Percentiles rank a stretch among this genome's conserved stretches.
These are phyloP conservation scores for Dallia pectoralis DNA, from an alignment of 2,797 vertebrate genomes.

Conservation along the genomic window DNA sequence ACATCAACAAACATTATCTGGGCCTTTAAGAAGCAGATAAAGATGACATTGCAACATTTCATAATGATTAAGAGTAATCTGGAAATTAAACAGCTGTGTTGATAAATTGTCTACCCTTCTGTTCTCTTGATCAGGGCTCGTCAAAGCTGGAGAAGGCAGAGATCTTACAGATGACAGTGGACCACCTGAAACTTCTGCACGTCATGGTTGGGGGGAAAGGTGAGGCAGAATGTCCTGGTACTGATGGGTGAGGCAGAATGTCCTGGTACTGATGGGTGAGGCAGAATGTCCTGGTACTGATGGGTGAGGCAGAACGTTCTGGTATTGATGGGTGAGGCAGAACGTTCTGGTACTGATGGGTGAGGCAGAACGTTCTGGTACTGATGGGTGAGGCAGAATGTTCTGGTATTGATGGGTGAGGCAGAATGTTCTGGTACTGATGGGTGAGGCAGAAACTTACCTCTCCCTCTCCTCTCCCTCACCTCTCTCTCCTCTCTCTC, in stretches of 20 bases:
- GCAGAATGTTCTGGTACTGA: background rate
- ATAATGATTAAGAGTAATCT: too few species aligned
- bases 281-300: background rate
- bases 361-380: constrained; percentile 41
- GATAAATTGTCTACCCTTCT: constrained; percentile 4
- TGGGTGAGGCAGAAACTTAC: too few species aligned
- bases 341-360: constrained; percentile 65
- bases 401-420: constrained; percentile 85
- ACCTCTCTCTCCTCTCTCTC: accelerated
- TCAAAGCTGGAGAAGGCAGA: constrained; percentile 95
- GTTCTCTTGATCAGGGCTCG: constrained; percentile 76
- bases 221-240: constrained; percentile 41
- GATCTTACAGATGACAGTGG: constrained; percentile 96
- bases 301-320: too few species aligned
- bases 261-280: constrained; percentile 71
- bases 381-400: too few species aligned
- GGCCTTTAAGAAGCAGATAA: too few species aligned
- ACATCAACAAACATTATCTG: background rate
- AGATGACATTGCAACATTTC: too few species aligned
- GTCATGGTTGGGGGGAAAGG: constrained; percentile 90
- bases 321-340: constrained; percentile 78
- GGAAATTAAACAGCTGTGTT: background rate
- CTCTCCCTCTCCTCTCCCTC: background rate
- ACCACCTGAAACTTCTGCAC: constrained; percentile 92
- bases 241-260: constrained; percentile 63